phyloP scores from a whole-genome alignment of 1,140 invertebrate species.

The Limonius californicus region DNA sequence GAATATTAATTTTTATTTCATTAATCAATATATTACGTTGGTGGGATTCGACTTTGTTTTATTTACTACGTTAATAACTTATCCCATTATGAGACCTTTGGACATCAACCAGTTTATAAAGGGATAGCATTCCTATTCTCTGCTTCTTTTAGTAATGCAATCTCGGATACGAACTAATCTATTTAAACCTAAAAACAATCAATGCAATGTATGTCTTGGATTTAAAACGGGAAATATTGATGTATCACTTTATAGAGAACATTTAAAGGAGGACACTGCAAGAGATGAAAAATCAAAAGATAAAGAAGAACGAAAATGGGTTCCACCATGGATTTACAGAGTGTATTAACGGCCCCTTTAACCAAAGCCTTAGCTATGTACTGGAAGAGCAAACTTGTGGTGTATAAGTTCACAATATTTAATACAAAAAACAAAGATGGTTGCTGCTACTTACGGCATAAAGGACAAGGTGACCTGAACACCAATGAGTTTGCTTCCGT shows the following conservation, averaged over 20 bases:
- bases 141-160: not conserved
- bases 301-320: conserved; percentile 23
- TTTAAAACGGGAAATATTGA: conserved; percentile 4
- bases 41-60: no score
- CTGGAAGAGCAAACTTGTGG: conserved; percentile 41
- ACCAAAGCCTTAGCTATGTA: conserved; percentile 31
- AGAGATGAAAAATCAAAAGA: conserved; percentile 29
- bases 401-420: conserved; percentile 45
- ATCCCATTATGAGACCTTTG: no score
- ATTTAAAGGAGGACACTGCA: conserved; percentile 22
- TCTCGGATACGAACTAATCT: not conserved
- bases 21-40: no score
- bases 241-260: not conserved
- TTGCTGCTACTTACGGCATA: conserved; percentile 40
- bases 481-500: not conserved
- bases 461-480: conserved; percentile 13
- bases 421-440: conserved; percentile 34
- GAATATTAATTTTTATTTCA: no score
- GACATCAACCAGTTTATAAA: no score
- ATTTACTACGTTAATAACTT: no score
- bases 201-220: conserved; percentile 17
- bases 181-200: conserved; percentile 20
- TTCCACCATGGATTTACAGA: conserved; percentile 35
- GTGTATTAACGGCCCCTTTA: conserved; percentile 23
- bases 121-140: no score